Conservation (phyloP, 2,113 vertebrate genomes). For the Chaenocephalus aceratus region DNA sequence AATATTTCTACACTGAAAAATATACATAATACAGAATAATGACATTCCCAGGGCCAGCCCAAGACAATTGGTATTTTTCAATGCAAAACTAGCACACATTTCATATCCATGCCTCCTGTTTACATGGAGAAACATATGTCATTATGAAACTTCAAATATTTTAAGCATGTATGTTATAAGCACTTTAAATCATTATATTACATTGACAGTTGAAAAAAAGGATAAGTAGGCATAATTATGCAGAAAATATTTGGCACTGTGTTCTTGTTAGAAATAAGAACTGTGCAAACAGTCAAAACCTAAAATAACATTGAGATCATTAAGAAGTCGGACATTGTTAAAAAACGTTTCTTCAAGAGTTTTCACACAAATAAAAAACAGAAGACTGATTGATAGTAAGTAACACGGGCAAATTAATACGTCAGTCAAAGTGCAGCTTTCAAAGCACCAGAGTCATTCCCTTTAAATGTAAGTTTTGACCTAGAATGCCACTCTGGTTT, state of each 20-base stretch:
- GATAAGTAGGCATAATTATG: constrained; percentile 36
- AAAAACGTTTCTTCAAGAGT: constrained; percentile 36
- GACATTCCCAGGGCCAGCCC: constrained; percentile 91
- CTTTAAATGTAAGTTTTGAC: constrained; percentile 38
- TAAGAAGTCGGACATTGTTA: constrained; percentile 23
- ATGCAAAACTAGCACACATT: constrained; percentile 56
- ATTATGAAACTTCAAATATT: constrained; percentile 47
- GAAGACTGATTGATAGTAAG: constrained; percentile 24
- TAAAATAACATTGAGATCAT: constrained; percentile 37
- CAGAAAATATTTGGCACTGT: constrained; percentile 56
- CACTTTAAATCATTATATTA: constrained; percentile 52
- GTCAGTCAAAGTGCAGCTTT: constrained; percentile 59
- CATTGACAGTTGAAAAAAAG: constrained; percentile 40
- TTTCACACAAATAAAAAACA: constrained; percentile 42
- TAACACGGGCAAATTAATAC: constrained; percentile 34
- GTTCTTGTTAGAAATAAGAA: constrained; percentile 32
- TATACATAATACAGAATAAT: constrained; percentile 80
- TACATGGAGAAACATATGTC: constrained; percentile 26
- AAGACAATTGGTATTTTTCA: constrained; percentile 81
- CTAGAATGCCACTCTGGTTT: constrained; percentile 11
- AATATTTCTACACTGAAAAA: constrained; percentile 82
- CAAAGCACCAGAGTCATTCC: constrained; percentile 45
- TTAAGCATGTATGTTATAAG: constrained; percentile 40
- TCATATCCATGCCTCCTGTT: constrained; percentile 36
- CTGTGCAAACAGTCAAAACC: constrained; percentile 36